Conservation (phyloP, 2,888 invertebrate genomes). For the Onchidella celtica region DNA sequence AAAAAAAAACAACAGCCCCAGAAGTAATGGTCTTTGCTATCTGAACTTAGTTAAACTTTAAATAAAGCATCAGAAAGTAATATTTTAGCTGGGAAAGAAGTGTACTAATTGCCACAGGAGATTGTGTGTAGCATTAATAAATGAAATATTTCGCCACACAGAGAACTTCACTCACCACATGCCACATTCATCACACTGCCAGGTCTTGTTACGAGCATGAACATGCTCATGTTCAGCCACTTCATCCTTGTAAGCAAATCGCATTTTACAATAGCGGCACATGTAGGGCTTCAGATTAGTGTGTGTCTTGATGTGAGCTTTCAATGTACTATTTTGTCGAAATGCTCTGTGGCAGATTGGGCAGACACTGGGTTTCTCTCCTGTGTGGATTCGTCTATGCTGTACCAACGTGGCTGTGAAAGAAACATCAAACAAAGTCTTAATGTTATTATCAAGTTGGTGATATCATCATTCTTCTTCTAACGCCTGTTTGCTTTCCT, state of each 20-base stretch:
- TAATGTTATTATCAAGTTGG: no score
- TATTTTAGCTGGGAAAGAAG: no score
- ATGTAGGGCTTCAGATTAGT: conserved; percentile 37
- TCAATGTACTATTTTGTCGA: conserved; percentile 45
- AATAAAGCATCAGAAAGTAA: no score
- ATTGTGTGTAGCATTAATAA: no score
- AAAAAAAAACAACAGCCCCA: no score
- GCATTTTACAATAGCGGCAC: conserved; percentile 46
- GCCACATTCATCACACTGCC: conserved; percentile 50
- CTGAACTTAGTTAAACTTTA: no score
- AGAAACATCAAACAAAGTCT: no score
- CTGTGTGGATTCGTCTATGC: conserved; percentile 35
- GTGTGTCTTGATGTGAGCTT: conserved; percentile 43
- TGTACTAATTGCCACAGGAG: no score
- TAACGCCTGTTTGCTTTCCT: no score
- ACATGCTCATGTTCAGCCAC: conserved; percentile 38
- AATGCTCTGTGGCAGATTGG: conserved; percentile 35
- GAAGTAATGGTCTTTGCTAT: no score
- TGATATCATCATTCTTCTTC: no score
- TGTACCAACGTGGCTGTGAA: conserved; percentile 39
- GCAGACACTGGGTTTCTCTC: conserved; percentile 45
- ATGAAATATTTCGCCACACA: no score
- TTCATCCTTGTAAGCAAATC: conserved; percentile 45
- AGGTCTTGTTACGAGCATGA: conserved; percentile 40
- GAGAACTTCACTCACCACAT: conserved; percentile 48